Evolutionary conservation across 1,140 invertebrate species (phyloP).

Genomic region (Tetramorium simillimum): DNA sequence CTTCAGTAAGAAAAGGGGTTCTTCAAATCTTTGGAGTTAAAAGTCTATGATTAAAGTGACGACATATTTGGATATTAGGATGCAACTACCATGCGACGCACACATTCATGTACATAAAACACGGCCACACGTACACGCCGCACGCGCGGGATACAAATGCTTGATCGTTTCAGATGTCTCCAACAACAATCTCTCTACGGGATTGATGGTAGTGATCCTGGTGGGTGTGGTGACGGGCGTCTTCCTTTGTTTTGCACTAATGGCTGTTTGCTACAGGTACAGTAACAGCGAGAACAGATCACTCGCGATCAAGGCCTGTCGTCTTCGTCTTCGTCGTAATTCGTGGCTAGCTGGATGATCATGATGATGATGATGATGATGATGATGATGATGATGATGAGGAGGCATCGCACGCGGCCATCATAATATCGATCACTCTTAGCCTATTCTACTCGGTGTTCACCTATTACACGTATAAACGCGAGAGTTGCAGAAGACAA

Average conservation of each 20-base stretch:
- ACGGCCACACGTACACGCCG: conserved; percentile 3
- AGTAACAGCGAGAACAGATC: conserved; percentile 83
- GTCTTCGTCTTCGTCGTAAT: conserved; percentile 74
- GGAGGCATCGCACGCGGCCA: conserved; percentile 84
- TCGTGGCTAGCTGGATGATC: conserved; percentile 83
- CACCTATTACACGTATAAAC: conserved; percentile 71
- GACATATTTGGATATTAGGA: conserved; percentile 4
- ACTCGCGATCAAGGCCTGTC: conserved; percentile 78
- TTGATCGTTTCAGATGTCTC: conserved; percentile 88
- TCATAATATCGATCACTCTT: conserved; percentile 78
- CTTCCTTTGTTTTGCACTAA: conserved; percentile 97
- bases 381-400: conserved; percentile 71
- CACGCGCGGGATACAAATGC: conserved; percentile 65
- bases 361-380: conserved; percentile 71
- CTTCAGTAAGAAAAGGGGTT: background rate
- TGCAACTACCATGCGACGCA: background rate
- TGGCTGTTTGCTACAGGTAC: conserved; percentile 98
- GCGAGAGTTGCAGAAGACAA: conserved; percentile 54
- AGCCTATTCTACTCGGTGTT: conserved; percentile 76
- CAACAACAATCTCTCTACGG: conserved; percentile 93
- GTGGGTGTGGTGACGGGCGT: conserved; percentile 95
- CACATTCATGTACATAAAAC: conserved; percentile 22
- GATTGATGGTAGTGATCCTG: conserved; percentile 96
- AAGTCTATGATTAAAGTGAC: conserved; percentile 20
- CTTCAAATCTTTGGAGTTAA: background rate